These are phyloP conservation scores for Zapus hudsonius DNA, from an alignment of 2,113 vertebrate species.

Conservation along the genomic window DNA sequence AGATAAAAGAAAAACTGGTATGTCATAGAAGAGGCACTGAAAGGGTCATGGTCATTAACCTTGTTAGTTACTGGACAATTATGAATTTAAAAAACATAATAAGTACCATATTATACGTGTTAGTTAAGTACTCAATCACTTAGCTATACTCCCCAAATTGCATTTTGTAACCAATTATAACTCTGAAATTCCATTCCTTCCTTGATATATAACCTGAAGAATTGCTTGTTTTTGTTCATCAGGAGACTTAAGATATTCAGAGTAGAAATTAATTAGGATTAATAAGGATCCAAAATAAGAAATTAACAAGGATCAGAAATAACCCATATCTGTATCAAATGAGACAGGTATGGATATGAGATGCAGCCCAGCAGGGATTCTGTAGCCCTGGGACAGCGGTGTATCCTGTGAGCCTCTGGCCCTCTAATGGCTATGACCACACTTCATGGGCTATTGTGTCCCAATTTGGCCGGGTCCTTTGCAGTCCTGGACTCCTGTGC, in stretches of 20 bases:
- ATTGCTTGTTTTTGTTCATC: not conserved
- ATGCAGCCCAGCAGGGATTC: not conserved
- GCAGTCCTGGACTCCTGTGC: not conserved
- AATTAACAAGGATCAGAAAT: not conserved
- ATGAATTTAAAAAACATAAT: not conserved
- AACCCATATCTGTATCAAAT: not conserved
- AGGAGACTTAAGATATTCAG: not conserved
- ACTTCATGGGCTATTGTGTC: not conserved
- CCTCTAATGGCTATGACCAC: not conserved
- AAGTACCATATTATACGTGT: not conserved
- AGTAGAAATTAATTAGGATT: not conserved
- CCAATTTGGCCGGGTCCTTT: not conserved
- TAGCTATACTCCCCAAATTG: no score
- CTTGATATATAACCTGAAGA: not conserved
- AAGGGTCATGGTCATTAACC: not conserved
- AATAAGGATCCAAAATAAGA: not conserved
- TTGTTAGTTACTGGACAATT: not conserved
- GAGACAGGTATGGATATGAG: not conserved
- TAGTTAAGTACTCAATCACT: no score
- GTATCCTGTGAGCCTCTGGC: not conserved
- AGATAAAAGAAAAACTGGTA: not conserved
- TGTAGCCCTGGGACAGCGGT: not conserved
- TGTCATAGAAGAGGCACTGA: not conserved
- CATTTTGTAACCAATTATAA: conserved; percentile 11
- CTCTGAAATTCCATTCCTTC: not conserved